A percentile compares a stretch with the other conserved stretches of the same genome.
Evolutionary conservation across 2,888 invertebrate genomes (phyloP).

Genomic region (Brachypterus glaber): DNA sequence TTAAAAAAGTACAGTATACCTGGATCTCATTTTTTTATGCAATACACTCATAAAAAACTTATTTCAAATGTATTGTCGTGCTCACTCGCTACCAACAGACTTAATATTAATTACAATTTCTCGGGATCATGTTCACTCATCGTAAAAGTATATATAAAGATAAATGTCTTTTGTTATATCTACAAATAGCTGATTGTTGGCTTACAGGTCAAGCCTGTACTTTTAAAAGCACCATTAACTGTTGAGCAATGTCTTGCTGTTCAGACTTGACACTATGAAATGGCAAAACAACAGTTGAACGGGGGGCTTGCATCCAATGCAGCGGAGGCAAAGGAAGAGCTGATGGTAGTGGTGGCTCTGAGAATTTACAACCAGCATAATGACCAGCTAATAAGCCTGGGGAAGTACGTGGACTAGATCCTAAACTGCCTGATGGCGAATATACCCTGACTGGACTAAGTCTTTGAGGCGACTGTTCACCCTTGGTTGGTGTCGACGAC

Average conservation of each 20-base stretch:
- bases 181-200: conserved; percentile 20
- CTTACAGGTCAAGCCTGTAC: conserved; percentile 38
- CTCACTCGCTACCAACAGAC: conserved; percentile 40
- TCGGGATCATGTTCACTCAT: conserved; percentile 30
- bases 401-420: conserved; percentile 27
- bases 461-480: conserved; percentile 16
- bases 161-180: conserved; percentile 31
- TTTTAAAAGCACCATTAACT: conserved; percentile 39
- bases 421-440: conserved; percentile 2
- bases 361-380: conserved; percentile 60
- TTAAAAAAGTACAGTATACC: too few relatives aligned
- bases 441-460: conserved; percentile 16
- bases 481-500: conserved; percentile 15
- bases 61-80: conserved; percentile 41
- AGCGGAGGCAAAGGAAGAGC: conserved; percentile 62
- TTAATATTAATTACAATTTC: conserved; percentile 28
- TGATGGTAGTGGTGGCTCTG: conserved; percentile 62
- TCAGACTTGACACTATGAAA: conserved; percentile 28
- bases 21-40: too few relatives aligned
- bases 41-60: background rate
- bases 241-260: conserved; percentile 33
- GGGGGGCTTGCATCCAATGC: conserved; percentile 61
- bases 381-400: conserved; percentile 41
- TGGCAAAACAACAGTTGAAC: conserved; percentile 36
- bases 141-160: conserved; percentile 33